These are phyloP conservation scores for Rhyacophila brunnea DNA, from an alignment of 1,140 invertebrate genomes.

Conservation along the genomic window DNA sequence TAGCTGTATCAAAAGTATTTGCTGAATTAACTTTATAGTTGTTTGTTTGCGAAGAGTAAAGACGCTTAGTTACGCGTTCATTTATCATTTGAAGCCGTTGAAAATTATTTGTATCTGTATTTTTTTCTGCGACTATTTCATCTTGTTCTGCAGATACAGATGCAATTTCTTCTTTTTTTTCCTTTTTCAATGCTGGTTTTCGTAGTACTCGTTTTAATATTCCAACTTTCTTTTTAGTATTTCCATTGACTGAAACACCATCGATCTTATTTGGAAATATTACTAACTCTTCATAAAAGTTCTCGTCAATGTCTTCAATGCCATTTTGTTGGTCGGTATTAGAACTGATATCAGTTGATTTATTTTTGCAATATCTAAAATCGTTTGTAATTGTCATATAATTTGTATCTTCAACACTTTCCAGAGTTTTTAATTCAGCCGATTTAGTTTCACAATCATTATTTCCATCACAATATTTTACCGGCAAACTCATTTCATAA, in stretches of 20 bases:
- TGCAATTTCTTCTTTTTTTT: constrained; percentile 5
- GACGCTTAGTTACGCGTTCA: constrained; percentile 8
- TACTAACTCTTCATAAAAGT: constrained; percentile 29
- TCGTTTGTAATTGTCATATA: too few species aligned
- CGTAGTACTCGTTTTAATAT: constrained; percentile 24
- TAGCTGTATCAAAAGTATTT: too few species aligned
- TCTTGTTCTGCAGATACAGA: neutral
- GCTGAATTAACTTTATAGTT: constrained; percentile 9
- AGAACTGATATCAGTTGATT: too few species aligned
- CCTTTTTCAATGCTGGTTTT: constrained; percentile 14
- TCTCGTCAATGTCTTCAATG: constrained; percentile 20
- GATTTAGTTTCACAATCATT: too few species aligned
- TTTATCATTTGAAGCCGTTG: constrained; percentile 13
- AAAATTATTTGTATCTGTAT: neutral
- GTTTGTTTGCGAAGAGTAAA: neutral
- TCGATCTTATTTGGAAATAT: constrained; percentile 10
- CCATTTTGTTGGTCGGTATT: too few species aligned
- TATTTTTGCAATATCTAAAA: too few species aligned
- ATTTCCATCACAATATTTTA: constrained; percentile 13
- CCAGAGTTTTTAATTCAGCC: too few species aligned
- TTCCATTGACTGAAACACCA: neutral
- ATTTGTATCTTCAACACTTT: too few species aligned
- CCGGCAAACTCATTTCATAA: too few species aligned
- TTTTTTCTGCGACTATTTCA: neutral
- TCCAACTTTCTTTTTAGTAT: constrained; percentile 20